Evolutionary conservation across 2,888 invertebrate species (phyloP), one percentile per base, ranked within the genome.

Genomic region (Melitaea athalia): DNA sequence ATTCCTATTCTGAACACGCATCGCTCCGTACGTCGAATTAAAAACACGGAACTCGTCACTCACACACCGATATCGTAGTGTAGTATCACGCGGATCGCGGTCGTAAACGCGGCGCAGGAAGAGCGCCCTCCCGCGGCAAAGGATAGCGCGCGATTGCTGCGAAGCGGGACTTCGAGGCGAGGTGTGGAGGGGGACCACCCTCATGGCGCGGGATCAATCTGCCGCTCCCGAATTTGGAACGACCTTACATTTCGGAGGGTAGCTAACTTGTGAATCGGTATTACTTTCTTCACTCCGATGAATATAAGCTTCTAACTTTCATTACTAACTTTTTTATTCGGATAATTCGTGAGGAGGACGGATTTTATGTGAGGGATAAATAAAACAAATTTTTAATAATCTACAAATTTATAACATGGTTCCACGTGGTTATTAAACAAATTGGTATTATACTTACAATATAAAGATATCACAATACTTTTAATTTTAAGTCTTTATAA

Each of bases 391-490:
- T 71, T 73, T 64, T 65, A 74, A 73, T 64, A 83, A 81, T 85
- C 85, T 88, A 85, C 78, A 86, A 81, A 76, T 86, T 86, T 86
- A 86, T 89, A 87, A 88, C 85, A 86, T 85, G 85, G 72, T 82
- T 83, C 78, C 83, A 84, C 83, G 84, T 82, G 62, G 68, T 71
- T 67, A 69, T 73, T 69, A 85, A 85, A 83, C 83, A 84, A 80
- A 81, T 84, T 73, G 70, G 81, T 81, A 84, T 79, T 79, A 81
- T 82, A 83, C 82, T 83, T 85, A 83, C 75, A 82, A 81, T 83
- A 82, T 81, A 86, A 83, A 84, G 80, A 88, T 91, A 91, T 91
- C 91, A 91, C 91, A 91, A 89, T 91, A 91, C 85, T 90, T 87
- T 57, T 66, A 84, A 81, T n/a, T n/a, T n/a, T n/a, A 85, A 90